Percentiles rank a stretch among this genome's conserved stretches.
These are phyloP conservation scores for Daktulosphaira vitifoliae DNA, from an alignment of 1,140 invertebrate genomes.

Conservation along the genomic window DNA sequence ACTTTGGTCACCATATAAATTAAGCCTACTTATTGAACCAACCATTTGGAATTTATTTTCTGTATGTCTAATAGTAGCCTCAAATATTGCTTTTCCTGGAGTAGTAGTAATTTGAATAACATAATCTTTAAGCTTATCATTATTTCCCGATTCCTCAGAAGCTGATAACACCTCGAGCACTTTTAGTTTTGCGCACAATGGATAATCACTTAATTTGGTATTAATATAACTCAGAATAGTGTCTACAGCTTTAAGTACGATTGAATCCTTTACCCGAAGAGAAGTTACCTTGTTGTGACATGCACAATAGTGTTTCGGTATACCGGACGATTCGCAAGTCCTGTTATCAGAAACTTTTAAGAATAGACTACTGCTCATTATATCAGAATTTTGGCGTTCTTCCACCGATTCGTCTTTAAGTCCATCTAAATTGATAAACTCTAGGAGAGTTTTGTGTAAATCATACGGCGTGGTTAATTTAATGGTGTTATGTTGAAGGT, in stretches of 20 bases:
- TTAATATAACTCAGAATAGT: conserved; percentile 57
- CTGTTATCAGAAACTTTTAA: conserved; percentile 41
- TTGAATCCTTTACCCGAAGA: not conserved
- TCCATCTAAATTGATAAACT: conserved; percentile 45
- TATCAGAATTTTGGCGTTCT: conserved; percentile 35
- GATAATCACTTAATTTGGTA: conserved; percentile 48
- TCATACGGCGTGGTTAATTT: conserved; percentile 54
- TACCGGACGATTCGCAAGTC: conserved; percentile 45
- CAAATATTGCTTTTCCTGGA: conserved; percentile 37
- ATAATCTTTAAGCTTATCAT: conserved; percentile 27
- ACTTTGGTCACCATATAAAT: conserved; percentile 37
- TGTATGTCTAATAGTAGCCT: conserved; percentile 33
- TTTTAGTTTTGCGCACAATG: conserved; percentile 57
- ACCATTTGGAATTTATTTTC: not conserved
- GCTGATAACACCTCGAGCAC: conserved; percentile 48
- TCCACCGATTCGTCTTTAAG: conserved; percentile 43
- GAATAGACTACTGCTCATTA: conserved; percentile 45
- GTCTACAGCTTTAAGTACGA: conserved; percentile 46
- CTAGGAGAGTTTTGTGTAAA: conserved; percentile 54
- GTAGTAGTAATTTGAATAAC: conserved; percentile 36
- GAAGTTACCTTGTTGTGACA: conserved; percentile 42
- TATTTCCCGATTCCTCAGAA: conserved; percentile 25
- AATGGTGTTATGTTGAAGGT: conserved; percentile 48
- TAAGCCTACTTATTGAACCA: conserved; percentile 36
- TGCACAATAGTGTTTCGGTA: conserved; percentile 47